Evolutionary conservation across 2,113 vertebrate species (phyloP), one percentile per base, ranked within the genome.

Genomic region (Brienomyrus longianalis): DNA sequence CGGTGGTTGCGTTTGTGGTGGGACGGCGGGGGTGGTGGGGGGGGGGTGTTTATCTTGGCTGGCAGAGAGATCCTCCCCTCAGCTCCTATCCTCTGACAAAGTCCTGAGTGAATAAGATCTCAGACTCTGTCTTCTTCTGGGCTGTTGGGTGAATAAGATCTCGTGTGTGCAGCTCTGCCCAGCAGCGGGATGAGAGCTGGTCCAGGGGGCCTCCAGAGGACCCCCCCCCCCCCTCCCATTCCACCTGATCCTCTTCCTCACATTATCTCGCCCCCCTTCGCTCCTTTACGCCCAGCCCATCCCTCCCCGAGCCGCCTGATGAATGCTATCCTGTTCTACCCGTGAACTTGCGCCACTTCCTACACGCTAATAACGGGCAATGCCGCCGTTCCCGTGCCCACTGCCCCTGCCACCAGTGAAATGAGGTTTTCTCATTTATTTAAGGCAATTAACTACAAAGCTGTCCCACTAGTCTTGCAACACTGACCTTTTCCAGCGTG

Each of bases 51-150:
- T 95, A 93, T 94, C 93, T 93, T 95, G 92, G 94, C 95, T 95
- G 92, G 92, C 89, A 94, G 94, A 93, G 92, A 95, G 94, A 95
- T 94, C 94, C 94, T 35, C 88, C 95, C 93, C 92, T 93, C 91
- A 94, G 94, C 92, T 95, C 93, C 94, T 95, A 93, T 93, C 94
- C 92, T 93, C 94, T 94, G 93, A 92, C 91, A 90, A 91, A 92
- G 90, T 93, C 94, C 92, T 92, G 94, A 94, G 94, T 95, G 95
- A 95, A 95, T 95, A 96, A 94, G 93, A 94, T 95, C 93, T 93
- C 92, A 92, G 93, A 94, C 93, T 92, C 91, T 90, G 89, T 45
- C 50, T 83, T 89, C 74, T 84, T 39, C 80, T 47, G 23, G 88
- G 51, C 88, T 11, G 88, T 6, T 59, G 77, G 94, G 94, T 95